Base-by-base conservation (phyloP, 2,113 vertebrate genomes). In the Gorsachius goisagi region DNA sequence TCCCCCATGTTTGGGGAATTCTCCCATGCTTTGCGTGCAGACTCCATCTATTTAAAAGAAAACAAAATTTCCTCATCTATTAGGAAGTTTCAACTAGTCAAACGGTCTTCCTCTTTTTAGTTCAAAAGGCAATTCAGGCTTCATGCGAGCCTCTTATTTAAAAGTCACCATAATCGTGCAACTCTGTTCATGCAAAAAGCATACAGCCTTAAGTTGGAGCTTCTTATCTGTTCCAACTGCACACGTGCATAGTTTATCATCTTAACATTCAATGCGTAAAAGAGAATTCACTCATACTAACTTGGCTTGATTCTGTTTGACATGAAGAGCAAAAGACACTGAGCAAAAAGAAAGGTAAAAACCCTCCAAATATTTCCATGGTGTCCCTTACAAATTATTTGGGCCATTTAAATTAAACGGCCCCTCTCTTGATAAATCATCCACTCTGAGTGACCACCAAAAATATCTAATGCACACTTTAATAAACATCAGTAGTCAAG, bases 21-120 rank as follows among this genome's bases (percentile, higher is more conserved):
- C 96, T 99, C 99, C 99, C 99, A 99, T 0, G 99, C 99, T 96
- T 99, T 99, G 27, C 99, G 99, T 27, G 99, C 99, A 12, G 99
- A 99, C 92, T 99, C 99, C 99, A 99, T 99, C 99, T 99, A 73
- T 96, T 92, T 17, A 83, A 94, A 86, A 95, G 79, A 89, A 93
- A 90, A 74, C 19, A 58, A 56, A 10, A 45, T 30, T 59, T 82
- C 76, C n/a, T 96, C 59, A 94, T 77, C 67, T 85, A 93, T 96
- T 94, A 94, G 45, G 90, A 95, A 91, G 67, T 59, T 79, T 88
- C 44, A 63, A 69, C 6, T 37, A 68, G n/a, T 63, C 71, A 35
- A 56, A 56, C 15, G 53, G 71, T 37, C 6, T 44, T 90, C 17
- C 39, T 85, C 45, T 93, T 82, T 93, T 85, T 69, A 94, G 58